Conservation (phyloP, 2,888 invertebrate genomes). For the Tetramorium bicarinatum region DNA sequence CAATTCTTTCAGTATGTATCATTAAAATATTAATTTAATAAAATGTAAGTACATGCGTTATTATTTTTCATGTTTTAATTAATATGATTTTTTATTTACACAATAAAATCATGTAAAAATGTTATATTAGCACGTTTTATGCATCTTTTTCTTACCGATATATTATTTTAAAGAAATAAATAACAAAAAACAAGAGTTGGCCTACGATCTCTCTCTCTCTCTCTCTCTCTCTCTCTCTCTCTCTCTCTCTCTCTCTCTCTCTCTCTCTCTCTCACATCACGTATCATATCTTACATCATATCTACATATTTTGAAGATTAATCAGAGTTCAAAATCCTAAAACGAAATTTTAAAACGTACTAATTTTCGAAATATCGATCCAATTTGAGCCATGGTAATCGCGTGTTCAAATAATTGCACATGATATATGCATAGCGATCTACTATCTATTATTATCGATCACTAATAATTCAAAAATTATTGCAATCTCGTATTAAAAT, state of each 20-base stretch:
- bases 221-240: too few relatives aligned
- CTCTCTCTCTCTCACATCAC: neutral
- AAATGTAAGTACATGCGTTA: neutral
- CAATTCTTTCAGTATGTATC: neutral
- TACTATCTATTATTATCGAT: neutral
- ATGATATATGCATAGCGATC: neutral
- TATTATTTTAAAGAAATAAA: neutral
- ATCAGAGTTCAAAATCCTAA: neutral
- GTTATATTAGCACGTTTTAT: neutral
- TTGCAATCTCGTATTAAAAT: neutral
- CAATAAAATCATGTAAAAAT: neutral
- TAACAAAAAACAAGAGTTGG: too few relatives aligned
- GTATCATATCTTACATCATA: neutral
- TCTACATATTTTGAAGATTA: neutral
- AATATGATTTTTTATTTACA: neutral
- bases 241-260: too few relatives aligned
- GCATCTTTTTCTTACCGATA: neutral
- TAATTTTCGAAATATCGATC: neutral
- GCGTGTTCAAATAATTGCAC: neutral
- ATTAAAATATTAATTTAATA: neutral
- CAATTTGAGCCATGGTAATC: neutral
- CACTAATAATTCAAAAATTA: neutral
- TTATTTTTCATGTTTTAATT: neutral
- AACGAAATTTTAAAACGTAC: neutral
- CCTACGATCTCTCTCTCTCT: neutral